These are phyloP conservation scores for Champsocephalus esox DNA, from an alignment of 2,797 vertebrate species.

Conservation along the genomic window DNA sequence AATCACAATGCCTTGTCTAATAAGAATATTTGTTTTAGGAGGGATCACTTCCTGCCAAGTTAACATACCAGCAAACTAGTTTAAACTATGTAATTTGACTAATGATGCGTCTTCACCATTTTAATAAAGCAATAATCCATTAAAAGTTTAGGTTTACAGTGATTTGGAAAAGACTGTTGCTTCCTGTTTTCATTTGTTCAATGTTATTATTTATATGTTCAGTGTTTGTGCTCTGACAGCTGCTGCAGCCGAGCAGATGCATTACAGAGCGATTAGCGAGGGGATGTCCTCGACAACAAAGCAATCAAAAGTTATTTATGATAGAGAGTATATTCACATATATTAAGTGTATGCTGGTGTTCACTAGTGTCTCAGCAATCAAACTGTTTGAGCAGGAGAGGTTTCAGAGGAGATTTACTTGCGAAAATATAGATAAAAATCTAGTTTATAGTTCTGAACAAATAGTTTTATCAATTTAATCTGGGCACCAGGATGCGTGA, in stretches of 20 bases:
- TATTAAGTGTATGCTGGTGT: neutral
- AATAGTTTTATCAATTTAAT: neutral
- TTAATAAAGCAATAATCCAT: constrained; percentile 46
- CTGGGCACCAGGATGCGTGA: neutral
- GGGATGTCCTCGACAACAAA: neutral
- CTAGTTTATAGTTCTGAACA: neutral
- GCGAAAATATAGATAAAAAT: neutral
- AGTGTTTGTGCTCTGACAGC: constrained; percentile 14
- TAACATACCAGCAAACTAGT: neutral
- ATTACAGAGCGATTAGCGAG: neutral
- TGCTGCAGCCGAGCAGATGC: constrained; percentile 9
- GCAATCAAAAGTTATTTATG: constrained; percentile 19
- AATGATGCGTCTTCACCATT: neutral
- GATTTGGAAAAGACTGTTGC: neutral
- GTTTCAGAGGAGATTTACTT: constrained; percentile 5
- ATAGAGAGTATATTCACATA: neutral
- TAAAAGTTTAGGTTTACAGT: neutral
- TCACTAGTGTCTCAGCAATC: neutral
- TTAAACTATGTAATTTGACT: neutral
- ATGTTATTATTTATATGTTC: constrained; percentile 33
- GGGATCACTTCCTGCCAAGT: neutral
- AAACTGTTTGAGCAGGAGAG: neutral
- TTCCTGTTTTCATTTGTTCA: constrained; percentile 2
- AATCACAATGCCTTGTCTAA: constrained; percentile 2
- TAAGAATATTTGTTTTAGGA: neutral